Conservation (phyloP, 2,888 invertebrate species). For the Cantharis lateralis region DNA sequence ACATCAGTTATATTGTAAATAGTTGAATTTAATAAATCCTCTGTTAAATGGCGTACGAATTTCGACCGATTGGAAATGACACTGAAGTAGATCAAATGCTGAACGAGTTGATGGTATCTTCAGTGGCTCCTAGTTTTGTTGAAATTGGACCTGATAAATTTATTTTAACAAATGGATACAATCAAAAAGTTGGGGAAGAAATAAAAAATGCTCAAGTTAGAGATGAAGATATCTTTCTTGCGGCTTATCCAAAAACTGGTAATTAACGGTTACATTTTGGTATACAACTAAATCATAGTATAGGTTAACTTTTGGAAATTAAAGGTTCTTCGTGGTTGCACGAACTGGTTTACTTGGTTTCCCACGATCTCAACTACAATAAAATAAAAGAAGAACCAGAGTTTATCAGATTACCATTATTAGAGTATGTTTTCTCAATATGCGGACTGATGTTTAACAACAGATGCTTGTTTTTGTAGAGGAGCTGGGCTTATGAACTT, state of each 20-base stretch:
- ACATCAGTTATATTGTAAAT: too few relatives aligned
- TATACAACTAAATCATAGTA: too few relatives aligned
- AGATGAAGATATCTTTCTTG: slow-evolving; percentile 60
- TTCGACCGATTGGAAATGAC: neutral
- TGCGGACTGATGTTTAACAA: too few relatives aligned
- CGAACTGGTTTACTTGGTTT: slow-evolving; percentile 74
- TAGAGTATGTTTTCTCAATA: slow-evolving; percentile 64
- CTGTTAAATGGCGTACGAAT: neutral
- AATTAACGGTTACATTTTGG: slow-evolving; percentile 28
- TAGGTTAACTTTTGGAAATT: neutral
- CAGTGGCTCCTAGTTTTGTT: neutral
- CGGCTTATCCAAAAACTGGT: slow-evolving; percentile 63
- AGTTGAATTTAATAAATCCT: neutral
- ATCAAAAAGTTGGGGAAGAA: slow-evolving; percentile 36
- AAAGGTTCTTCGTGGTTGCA: slow-evolving; percentile 79
- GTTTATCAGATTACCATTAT: slow-evolving; percentile 63
- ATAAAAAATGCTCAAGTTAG: slow-evolving; percentile 57
- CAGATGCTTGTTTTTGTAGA: too few relatives aligned
- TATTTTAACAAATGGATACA: neutral
- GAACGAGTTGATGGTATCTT: neutral
- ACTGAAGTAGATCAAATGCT: neutral
- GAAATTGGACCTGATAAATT: neutral
- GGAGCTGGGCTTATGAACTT: too few relatives aligned
- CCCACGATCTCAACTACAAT: slow-evolving; percentile 65
- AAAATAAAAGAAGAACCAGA: slow-evolving; percentile 55